Conservation (phyloP, 2,797 vertebrate species). For the Babyrousa celebensis region DNA sequence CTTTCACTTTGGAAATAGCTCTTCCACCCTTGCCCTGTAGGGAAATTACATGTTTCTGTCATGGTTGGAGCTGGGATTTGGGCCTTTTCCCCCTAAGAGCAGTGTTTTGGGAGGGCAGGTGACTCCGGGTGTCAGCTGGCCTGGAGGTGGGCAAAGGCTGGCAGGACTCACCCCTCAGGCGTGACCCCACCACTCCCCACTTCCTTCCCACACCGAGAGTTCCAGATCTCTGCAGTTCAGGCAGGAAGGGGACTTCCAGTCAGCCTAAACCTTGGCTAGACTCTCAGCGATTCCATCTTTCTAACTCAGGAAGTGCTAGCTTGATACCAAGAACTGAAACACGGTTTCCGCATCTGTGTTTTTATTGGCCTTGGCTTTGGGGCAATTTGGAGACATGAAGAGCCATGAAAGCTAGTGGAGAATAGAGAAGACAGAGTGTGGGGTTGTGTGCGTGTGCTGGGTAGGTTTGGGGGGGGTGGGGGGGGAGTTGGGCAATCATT, state of each 20-base stretch:
- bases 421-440: neutral
- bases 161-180: neutral
- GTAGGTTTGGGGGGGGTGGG: neutral
- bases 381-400: conserved; percentile 25
- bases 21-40: neutral
- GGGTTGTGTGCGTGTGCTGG: neutral
- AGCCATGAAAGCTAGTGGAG: neutral
- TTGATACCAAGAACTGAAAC: conserved; percentile 61
- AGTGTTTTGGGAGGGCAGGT: neutral
- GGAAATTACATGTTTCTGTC: neutral
- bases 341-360: conserved; percentile 70
- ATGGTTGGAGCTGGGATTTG: neutral
- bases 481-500: neutral
- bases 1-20: neutral
- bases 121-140: neutral
- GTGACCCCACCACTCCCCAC: neutral
- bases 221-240: neutral
- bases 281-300: conserved; percentile 10
- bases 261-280: neutral
- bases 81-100: neutral
- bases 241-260: conserved; percentile 75
- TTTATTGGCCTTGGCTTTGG: conserved; percentile 71
- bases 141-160: neutral
- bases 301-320: conserved; percentile 72
- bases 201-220: conserved; percentile 54